A percentile compares a stretch with the other conserved stretches of the same genome.
Evolutionary conservation across 2,113 vertebrate genomes (phyloP).

Genomic region (Motacilla tschutschensis): DNA sequence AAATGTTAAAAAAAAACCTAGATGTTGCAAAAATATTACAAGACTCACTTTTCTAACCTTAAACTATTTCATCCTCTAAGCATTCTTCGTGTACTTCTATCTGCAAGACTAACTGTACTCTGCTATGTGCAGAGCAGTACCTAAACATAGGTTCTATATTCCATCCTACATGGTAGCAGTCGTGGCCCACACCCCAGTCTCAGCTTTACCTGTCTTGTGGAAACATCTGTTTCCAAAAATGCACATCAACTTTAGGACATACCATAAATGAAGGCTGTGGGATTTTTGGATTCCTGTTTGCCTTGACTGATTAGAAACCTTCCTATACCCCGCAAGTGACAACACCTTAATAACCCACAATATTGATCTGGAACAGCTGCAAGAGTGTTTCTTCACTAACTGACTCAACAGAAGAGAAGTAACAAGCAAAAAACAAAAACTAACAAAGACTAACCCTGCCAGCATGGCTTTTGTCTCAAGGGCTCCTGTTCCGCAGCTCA

Average conservation of each 20-base stretch:
- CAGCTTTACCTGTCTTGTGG: neutral
- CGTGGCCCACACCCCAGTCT: rapidly evolving
- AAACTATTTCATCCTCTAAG: neutral
- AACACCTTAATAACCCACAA: neutral
- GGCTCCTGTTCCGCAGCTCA: neutral
- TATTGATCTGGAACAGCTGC: neutral
- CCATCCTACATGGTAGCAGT: too few species aligned
- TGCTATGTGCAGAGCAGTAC: neutral
- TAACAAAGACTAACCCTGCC: neutral
- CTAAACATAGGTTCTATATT: rapidly evolving
- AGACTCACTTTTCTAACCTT: neutral
- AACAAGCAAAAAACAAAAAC: neutral
- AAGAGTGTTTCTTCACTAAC: neutral
- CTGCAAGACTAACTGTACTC: neutral
- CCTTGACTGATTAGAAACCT: neutral
- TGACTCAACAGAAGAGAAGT: neutral
- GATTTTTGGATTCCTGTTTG: neutral
- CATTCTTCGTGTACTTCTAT: neutral
- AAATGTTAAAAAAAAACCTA: neutral
- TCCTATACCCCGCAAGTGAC: neutral
- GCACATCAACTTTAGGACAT: neutral
- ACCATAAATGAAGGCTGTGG: rapidly evolving
- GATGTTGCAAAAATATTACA: neutral
- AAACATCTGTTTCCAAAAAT: neutral
- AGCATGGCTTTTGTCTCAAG: rapidly evolving